These are phyloP conservation scores for Drosophila pseudotakahashii DNA, from an alignment of 2,888 invertebrate genomes.

Conservation along the genomic window DNA sequence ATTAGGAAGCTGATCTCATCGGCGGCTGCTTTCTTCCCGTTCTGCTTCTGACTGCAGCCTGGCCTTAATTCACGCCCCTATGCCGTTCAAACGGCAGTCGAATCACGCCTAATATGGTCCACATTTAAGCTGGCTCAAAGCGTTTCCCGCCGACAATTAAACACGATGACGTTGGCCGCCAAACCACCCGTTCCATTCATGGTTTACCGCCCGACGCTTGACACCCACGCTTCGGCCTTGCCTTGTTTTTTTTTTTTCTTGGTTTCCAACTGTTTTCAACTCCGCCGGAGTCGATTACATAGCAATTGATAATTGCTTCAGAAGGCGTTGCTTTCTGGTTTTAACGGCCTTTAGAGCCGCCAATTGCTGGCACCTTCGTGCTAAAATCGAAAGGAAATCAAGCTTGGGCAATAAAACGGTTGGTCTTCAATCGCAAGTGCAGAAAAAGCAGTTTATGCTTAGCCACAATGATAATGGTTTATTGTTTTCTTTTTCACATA, in stretches of 20 bases:
- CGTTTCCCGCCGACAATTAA: constrained; percentile 47
- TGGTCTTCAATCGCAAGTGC: constrained; percentile 14
- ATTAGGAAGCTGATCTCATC: constrained; percentile 37
- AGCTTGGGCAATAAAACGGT: constrained; percentile 6
- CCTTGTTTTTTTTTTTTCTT: constrained; percentile 12
- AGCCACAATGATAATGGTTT: background rate
- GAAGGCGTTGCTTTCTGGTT: constrained; percentile 17
- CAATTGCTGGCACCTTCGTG: constrained; percentile 22
- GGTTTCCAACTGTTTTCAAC: constrained; percentile 36
- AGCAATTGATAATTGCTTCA: constrained; percentile 47
- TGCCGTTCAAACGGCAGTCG: constrained; percentile 58
- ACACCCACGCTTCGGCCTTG: constrained; percentile 65
- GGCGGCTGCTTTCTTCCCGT: constrained; percentile 47
- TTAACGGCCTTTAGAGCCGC: constrained; percentile 13
- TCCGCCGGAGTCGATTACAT: constrained; percentile 22
- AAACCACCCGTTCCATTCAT: constrained; percentile 38
- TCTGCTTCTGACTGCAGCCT: constrained; percentile 47
- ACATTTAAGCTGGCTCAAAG: constrained; percentile 38
- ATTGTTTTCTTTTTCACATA: too few species aligned
- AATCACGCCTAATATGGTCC: constrained; percentile 61
- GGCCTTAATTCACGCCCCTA: constrained; percentile 74
- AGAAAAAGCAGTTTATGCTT: constrained; percentile 9
- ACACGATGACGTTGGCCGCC: constrained; percentile 66
- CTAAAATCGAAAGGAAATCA: constrained; percentile 22
- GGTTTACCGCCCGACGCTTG: constrained; percentile 39